Evolutionary conservation across 2,888 invertebrate species (phyloP), one percentile per base, ranked within the genome.

Genomic region (Nasonia oneida): DNA sequence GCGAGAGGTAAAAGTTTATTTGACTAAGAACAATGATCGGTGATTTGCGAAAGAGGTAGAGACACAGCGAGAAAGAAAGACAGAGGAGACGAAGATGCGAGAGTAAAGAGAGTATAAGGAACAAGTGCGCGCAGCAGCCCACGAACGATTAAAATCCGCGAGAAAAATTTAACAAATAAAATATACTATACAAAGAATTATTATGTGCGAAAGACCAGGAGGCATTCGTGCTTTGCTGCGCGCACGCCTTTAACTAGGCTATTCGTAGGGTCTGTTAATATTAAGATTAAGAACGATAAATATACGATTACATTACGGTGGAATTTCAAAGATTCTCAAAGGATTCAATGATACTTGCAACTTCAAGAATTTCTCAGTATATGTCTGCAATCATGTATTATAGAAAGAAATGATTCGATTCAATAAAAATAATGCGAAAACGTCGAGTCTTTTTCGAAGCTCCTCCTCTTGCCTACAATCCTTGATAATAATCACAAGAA

Each of bases 371-470:
- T 91, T 91, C 91, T 91, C 91, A 91, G 89, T 91, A 91, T 92
- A 92, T 92, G 92, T 92, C 91, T 90, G 90, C 92, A 91, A 92
- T 92, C 91, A 91, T 92, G 91, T 92, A 91, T 91, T 90, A 92
- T 92, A 92, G 91, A 90, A 90, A 85, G 88, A 88, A 92, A 91
- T 88, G 86, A 91, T 92, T 91, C 90, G 90, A 92, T 91, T 91
- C 90, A 92, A 92, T 92, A 92, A 92, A 92, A 91, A 89, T 90
- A 90, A 86, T 86, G 76, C 87, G 89, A 91, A 90, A 88, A 87
- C 86, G 87, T 78, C 29, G 37, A 64, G 29, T 61, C 33, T n/a
- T 71, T 57, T n/a, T 37, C n/a, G 33, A 29, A 42, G 0, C 23
- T 75, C 67, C 50, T 64, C 8, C 14, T 10, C 75, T 67, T 6